Evolutionary conservation across 2,113 vertebrate genomes (phyloP).

Genomic region (Phocoena phocoena): DNA sequence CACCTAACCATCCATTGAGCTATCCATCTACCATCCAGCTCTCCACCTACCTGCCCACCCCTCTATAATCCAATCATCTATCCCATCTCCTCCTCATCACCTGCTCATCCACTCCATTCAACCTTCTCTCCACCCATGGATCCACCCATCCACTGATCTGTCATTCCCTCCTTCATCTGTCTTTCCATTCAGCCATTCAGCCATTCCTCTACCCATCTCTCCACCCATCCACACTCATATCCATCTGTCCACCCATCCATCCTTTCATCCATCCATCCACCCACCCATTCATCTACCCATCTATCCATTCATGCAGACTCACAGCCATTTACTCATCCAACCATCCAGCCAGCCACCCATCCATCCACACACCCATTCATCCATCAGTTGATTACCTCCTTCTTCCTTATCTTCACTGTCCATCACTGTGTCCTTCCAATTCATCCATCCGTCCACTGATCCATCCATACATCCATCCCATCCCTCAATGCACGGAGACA

Average conservation of each 20-base stretch:
- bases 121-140: not conserved
- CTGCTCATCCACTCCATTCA: not conserved
- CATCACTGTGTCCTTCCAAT: not conserved
- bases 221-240: too few species aligned
- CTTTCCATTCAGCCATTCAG: not conserved
- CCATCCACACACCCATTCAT: not conserved
- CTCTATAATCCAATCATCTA: not conserved
- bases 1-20: not conserved
- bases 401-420: not conserved
- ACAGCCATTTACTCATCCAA: not conserved
- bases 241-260: too few species aligned
- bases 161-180: too few species aligned
- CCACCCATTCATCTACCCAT: not conserved
- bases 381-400: too few species aligned
- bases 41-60: too few species aligned
- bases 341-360: fast-evolving
- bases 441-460: too few species aligned
- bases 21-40: not conserved
- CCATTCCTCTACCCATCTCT: not conserved
- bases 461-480: not conserved
- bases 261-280: not conserved
- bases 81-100: fast-evolving
- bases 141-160: not conserved
- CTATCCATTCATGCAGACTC: not conserved
- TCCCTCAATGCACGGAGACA: not conserved